Base-by-base conservation (phyloP, 2,797 vertebrate genomes). In the Crax fasciolata region DNA sequence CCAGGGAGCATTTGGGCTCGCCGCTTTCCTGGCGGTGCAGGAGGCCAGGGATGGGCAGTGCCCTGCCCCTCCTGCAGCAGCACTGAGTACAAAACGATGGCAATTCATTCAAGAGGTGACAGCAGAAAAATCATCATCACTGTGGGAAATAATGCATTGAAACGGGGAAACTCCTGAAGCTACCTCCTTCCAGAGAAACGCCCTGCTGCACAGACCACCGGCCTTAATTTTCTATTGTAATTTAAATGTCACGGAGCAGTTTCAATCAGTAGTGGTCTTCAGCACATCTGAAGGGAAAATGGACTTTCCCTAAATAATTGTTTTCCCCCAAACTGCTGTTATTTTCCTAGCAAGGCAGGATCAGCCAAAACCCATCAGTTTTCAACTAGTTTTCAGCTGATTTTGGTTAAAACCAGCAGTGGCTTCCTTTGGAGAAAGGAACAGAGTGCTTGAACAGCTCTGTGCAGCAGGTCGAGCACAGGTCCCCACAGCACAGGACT, bases 131-230 rank as follows among this genome's bases (percentile, higher is more conserved):
- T 23, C 13, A 23, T 35, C n/a, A 14, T 35, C n/a, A 14, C 30
- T 58, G n/a, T 14, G n/a, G 28, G 20, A 28, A 70, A 54, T 9
- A 17, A 24, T 2, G 3, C 2, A 46, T 4, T 8, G 41, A 71
- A 65, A 65, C 0, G 6, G 13, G 27, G 13, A 84, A 65, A n/a
- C 32, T 81, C 25, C 30, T 9, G 11, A 30, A 38, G 5, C n/a
- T 6, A 38, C 4, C 39, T 44, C 46, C 44, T 84, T 63, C 32
- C 25, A 41, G 28, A 55, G 17, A 72, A 59, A 49, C 6, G 19
- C 1, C 3, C 11, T 3, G 39, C 5, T 59, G 30, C 0, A 2
- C 8, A 2, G 7, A n/a, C 24, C 25, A 49, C 9, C 21, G 10
- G 12, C 6, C 4, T 2, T 8, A 1, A 5, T 3, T 1, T 6